Evolutionary conservation across 2,797 vertebrate genomes (phyloP).

Genomic region (Ataeniobius toweri): DNA sequence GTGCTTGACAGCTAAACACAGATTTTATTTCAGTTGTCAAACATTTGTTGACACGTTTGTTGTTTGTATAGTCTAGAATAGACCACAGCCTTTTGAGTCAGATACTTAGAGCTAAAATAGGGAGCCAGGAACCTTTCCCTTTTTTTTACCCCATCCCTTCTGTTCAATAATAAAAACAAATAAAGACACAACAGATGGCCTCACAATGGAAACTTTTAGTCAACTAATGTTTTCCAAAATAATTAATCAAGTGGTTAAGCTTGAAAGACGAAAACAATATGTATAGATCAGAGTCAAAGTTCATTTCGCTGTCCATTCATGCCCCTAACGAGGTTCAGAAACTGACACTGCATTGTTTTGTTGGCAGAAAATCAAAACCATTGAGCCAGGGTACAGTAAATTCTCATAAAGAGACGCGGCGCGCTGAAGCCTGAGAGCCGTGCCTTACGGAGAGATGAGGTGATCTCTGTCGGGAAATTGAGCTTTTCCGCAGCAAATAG

Average conservation of each 20-base stretch:
- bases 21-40: constrained; percentile 69
- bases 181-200: constrained; percentile 46
- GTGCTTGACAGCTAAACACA: constrained; percentile 64
- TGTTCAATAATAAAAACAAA: constrained; percentile 54
- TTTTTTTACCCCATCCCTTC: not conserved
- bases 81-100: constrained; percentile 41
- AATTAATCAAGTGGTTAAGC: constrained; percentile 56
- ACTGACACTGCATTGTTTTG: constrained; percentile 38
- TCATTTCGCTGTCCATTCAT: constrained; percentile 58
- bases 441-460: constrained; percentile 59
- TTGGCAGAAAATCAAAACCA: constrained; percentile 54
- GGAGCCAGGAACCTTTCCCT: constrained; percentile 23
- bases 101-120: constrained; percentile 27
- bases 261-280: constrained; percentile 51
- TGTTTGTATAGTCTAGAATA: constrained; percentile 57
- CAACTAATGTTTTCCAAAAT: constrained; percentile 36
- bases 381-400: constrained; percentile 45
- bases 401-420: constrained; percentile 52
- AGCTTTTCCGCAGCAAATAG: constrained; percentile 58
- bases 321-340: constrained; percentile 42
- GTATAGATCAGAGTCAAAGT: constrained; percentile 60
- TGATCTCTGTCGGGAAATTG: constrained; percentile 68
- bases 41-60: constrained; percentile 58
- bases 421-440: constrained; percentile 27
- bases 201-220: constrained; percentile 42